Conservation (phyloP, 2,888 invertebrate genomes). For the Ariolimax columbianus region DNA sequence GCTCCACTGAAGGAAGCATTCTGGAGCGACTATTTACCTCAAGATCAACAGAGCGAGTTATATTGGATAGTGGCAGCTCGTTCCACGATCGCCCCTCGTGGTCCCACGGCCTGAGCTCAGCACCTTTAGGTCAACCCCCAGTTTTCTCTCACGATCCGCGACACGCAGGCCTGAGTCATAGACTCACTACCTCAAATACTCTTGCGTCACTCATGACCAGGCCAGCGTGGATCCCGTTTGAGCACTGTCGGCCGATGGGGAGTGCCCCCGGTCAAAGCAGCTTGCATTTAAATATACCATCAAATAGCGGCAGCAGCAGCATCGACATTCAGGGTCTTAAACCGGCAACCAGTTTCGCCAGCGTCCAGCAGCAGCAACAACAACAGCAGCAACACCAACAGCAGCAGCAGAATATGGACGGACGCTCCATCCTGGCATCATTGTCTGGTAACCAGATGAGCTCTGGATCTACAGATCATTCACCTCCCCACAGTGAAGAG, state of each 20-base stretch:
- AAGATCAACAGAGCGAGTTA: neutral
- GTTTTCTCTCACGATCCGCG: neutral
- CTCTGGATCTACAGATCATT: neutral
- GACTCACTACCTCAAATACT: constrained; percentile 45
- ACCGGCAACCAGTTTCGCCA: constrained; percentile 31
- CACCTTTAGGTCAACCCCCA: constrained; percentile 19
- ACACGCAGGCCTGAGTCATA: constrained; percentile 3
- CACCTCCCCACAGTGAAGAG: constrained; percentile 30
- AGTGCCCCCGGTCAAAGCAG: neutral
- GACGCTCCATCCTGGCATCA: constrained; percentile 34
- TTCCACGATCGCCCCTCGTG: constrained; percentile 25
- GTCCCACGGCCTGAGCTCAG: neutral
- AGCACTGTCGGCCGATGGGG: constrained; percentile 18
- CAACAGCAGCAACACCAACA: constrained; percentile 24
- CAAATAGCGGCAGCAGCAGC: constrained; percentile 35
- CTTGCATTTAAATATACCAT: constrained; percentile 23
- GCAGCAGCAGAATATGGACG: constrained; percentile 43
- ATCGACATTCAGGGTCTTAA: constrained; percentile 34
- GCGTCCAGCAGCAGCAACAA: constrained; percentile 18
- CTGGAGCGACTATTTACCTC: constrained; percentile 23
- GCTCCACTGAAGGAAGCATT: constrained; percentile 10
- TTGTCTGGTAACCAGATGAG: constrained; percentile 24
- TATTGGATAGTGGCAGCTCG: neutral
- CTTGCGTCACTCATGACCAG: constrained; percentile 33
- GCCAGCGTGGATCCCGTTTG: constrained; percentile 32